Conservation (phyloP, 2,113 vertebrate genomes). For the Oreotrochilus melanogaster region DNA sequence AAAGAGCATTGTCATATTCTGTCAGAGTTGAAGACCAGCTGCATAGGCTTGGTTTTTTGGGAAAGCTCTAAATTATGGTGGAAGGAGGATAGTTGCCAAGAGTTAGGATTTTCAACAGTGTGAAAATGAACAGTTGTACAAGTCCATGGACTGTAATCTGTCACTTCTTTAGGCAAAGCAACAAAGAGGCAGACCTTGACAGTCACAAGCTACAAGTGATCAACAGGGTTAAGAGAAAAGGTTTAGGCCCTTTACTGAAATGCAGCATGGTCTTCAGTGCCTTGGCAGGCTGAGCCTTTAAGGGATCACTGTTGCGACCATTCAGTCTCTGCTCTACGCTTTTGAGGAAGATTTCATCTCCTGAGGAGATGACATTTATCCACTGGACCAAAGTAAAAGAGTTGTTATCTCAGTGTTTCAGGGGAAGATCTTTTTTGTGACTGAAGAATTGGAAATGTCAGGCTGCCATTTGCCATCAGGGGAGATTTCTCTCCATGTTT, state of each 20-base stretch:
- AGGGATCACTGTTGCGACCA: neutral
- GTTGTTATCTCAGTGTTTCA: neutral
- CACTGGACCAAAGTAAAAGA: neutral
- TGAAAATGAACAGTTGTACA: neutral
- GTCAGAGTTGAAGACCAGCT: neutral
- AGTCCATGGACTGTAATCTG: neutral
- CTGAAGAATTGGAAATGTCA: neutral
- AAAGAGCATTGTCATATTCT: rapidly evolving
- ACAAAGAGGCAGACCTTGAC: neutral
- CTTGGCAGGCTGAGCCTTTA: neutral
- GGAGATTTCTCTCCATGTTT: neutral
- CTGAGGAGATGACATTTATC: neutral
- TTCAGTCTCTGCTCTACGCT: neutral
- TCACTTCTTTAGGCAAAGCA: neutral
- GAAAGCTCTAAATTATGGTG: neutral
- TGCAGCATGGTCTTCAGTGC: neutral
- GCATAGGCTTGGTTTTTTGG: neutral
- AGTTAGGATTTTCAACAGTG: neutral
- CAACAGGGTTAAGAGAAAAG: neutral
- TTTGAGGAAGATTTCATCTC: neutral
- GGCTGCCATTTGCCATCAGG: neutral
- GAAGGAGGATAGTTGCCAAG: neutral
- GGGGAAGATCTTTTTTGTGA: neutral
- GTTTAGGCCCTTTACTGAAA: neutral
- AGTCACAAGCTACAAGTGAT: neutral